Evolutionary conservation across 2,797 vertebrate genomes (phyloP), one percentile per base, ranked within the genome.

Genomic region (Cyclopterus lumpus): DNA sequence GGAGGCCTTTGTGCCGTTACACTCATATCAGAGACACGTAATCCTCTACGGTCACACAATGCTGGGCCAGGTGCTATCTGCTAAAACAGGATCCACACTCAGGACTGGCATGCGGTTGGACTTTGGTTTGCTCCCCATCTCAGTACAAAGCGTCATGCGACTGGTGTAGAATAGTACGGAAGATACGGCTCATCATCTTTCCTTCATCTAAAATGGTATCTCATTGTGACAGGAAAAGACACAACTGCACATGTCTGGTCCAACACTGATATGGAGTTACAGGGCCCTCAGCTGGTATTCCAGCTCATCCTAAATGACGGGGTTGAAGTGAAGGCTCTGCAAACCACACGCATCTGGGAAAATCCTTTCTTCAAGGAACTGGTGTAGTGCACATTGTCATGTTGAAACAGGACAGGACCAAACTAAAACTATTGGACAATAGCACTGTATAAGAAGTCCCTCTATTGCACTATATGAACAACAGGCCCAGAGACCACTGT

Each of bases 11-110:
- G 71, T 53, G 44, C 26, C 20, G 7, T 75, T 32, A 40, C 8
- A 32, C 6, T 44, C 58, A 71, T 15, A 78, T 64, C 69, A 77
- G 61, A 9, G 44, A 66, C n/a, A 42, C 55, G 26, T 14, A 58
- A 20, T 68, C 0, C 0, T 59, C 60, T 1, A 57, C 8, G 0
- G 26, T 12, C 46, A 3, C 20, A 79, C 78, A 79, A 26, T 79
- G 67, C 49, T 60, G 59, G 18, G 54, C 12, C 18, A n/a, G 49
- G 12, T 71, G 69, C 73, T 87, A 86, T 82, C 79, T 86, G 26
- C 49, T 76, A 5, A 54, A 60, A 53, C 48, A 51, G 69, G 48
- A 79, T 79, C 46, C 59, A 22, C 44, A 83, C 76, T 84, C 48
- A 72, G 46, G 69, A 34, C 51, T 67, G 79, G 53, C 26, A 53